Evolutionary conservation across 2,888 invertebrate genomes (phyloP), one percentile per base, ranked within the genome.

Genomic region (Cerastis rubricosa): DNA sequence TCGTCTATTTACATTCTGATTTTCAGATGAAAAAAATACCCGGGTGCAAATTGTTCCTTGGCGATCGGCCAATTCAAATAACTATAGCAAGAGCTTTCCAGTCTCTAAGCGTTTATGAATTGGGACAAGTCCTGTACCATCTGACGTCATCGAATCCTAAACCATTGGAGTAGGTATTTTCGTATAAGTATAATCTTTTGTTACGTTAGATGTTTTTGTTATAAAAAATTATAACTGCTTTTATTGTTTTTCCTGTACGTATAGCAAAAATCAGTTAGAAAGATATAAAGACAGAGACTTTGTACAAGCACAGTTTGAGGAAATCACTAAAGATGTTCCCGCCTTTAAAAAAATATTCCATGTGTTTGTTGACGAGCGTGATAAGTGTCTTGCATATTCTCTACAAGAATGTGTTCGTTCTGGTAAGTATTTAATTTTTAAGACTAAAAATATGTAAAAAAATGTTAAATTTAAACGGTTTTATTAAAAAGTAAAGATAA

Each of bases 281-380:
- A 94, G 86, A 83, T 96, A 96, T 83, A 96, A 96, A 90, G 93
- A 95, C 78, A 94, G 93, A 86, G 94, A 96, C 66, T 96, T 94
- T 74, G 95, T 96, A 8, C 95, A 96, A 85, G 92, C 95, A 25
- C 96, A 96, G 78, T 96, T 96, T 84, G 94, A 96, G 72, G 96
- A 96, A 84, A 96, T 96, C 59, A 95, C 92, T 2, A 92, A 90
- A 79, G 96, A 96, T 79, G 96, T 96, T 57, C 96, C 96, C 1
- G 96, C 96, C 8, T 96, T 96, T 85, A 96, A 94, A 87, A 96
- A 96, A 87, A 96, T 96, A 88, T 96, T 96, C 84, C 95, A 96
- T 83, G 96, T 96, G 74, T 96, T 96, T 83, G 96, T 96, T 29
- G 96, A 96, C 81, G 96, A 96, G 88, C 94, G 96, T 47, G 96